phyloP scores from a whole-genome alignment of 2,113 vertebrate genomes.

The Hydrolagus affinis region DNA sequence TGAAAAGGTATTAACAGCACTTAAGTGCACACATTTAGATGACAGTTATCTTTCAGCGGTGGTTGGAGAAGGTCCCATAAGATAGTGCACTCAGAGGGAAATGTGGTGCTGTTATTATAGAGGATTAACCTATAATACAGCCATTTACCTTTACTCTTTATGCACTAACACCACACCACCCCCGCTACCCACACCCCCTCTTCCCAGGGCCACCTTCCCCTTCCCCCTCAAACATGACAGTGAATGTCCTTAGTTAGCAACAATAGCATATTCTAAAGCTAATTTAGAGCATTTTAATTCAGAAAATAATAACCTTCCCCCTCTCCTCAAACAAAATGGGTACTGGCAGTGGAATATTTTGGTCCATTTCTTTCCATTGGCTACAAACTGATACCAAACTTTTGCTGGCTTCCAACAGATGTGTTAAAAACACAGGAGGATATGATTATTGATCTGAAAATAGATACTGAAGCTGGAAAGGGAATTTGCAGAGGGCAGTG shows the following conservation, averaged over 20 bases:
- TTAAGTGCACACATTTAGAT: not conserved
- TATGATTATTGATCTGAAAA: not conserved
- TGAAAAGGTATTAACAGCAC: not conserved
- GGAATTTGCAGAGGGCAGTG: not conserved
- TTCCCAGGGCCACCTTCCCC: not conserved
- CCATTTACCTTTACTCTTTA: not conserved
- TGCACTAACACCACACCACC: too few relatives aligned
- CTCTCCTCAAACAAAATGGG: too few relatives aligned
- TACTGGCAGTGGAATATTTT: too few relatives aligned
- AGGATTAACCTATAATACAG: not conserved
- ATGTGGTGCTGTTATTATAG: slow-evolving; percentile 7
- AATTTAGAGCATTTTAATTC: not conserved
- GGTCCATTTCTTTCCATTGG: too few relatives aligned
- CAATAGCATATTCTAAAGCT: not conserved
- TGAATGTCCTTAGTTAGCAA: not conserved
- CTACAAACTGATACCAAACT: too few relatives aligned
- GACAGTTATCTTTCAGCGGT: slow-evolving; percentile 15
- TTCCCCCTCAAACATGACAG: not conserved
- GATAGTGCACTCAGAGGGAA: slow-evolving; percentile 23
- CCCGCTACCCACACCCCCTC: too few relatives aligned
- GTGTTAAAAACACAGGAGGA: too few relatives aligned
- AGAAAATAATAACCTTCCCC: too few relatives aligned
- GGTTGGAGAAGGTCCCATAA: not conserved
- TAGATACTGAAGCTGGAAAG: not conserved
- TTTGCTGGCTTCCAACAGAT: too few relatives aligned